A percentile compares a stretch with the other conserved stretches of the same genome.
Conservation (phyloP, 53 echinoderm and acorn worm genomes). For the Paelopatides confundens region DNA sequence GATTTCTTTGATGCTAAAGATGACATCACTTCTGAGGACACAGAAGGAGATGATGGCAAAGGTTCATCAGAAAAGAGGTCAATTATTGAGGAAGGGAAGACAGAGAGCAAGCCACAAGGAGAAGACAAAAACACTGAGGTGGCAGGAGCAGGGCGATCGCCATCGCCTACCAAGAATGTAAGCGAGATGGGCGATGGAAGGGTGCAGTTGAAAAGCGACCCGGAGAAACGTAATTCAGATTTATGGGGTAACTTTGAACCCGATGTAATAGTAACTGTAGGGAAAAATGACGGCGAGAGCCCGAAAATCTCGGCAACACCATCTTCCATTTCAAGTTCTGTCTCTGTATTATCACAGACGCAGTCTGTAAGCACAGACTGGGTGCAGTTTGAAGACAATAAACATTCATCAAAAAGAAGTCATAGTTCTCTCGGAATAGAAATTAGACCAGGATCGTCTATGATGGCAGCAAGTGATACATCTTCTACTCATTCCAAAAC, state of each 20-base stretch:
- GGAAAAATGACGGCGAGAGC: neutral
- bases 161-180: neutral
- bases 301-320: neutral
- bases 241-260: constrained; percentile 39
- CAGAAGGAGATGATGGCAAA: neutral
- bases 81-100: neutral
- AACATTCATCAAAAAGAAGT: constrained; percentile 1
- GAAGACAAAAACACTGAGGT: neutral
- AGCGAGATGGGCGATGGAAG: neutral
- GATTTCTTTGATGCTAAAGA: constrained; percentile 36
- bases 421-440: neutral
- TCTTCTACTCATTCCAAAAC: constrained; percentile 27
- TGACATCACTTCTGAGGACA: neutral
- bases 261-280: neutral
- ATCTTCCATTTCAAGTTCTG: neutral
- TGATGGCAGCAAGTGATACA: neutral
- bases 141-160: neutral
- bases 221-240: constrained; percentile 1
- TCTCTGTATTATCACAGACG: neutral
- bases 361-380: constrained; percentile 31
- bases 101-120: neutral
- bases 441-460: neutral
- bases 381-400: constrained; percentile 58
- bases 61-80: neutral
- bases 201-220: neutral